Conservation (phyloP, 2,888 invertebrate genomes). For the Apamea monoglypha region DNA sequence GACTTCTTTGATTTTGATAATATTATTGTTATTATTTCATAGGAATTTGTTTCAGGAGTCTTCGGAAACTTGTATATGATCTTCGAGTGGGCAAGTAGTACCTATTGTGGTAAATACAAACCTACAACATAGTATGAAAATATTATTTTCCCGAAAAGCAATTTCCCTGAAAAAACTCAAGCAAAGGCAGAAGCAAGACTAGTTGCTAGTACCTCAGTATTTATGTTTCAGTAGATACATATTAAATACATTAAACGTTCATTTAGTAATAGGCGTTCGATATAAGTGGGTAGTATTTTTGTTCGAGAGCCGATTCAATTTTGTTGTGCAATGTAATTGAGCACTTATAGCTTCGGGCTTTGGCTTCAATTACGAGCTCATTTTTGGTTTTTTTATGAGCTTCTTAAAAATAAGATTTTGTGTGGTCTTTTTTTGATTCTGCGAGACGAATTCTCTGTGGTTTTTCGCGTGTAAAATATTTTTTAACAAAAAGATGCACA, state of each 20-base stretch:
- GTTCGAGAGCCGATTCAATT: conserved; percentile 59
- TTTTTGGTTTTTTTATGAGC: conserved; percentile 43
- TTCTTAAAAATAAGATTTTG: conserved; percentile 51
- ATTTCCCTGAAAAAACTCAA: background rate
- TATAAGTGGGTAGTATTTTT: conserved; percentile 61
- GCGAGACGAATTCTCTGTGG: background rate
- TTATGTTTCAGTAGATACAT: conserved; percentile 23
- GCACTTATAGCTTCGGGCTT: conserved; percentile 45
- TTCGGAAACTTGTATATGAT: background rate
- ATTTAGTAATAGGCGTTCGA: conserved; percentile 58
- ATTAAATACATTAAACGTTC: conserved; percentile 44
- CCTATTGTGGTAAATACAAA: background rate
- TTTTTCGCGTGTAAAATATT: background rate
- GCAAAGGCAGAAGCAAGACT: background rate
- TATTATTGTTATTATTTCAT: background rate
- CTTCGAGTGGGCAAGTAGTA: background rate
- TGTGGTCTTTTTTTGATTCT: conserved; percentile 6
- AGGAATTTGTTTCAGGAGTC: background rate
- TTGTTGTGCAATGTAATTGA: conserved; percentile 65
- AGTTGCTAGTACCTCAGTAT: conserved; percentile 10
- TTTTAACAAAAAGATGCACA: background rate
- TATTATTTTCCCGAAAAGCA: background rate
- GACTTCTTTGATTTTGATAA: background rate
- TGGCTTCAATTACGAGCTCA: conserved; percentile 37
- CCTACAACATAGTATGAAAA: background rate